Conservation (phyloP, 2,113 vertebrate species). For the Proterorhinus semilunaris region DNA sequence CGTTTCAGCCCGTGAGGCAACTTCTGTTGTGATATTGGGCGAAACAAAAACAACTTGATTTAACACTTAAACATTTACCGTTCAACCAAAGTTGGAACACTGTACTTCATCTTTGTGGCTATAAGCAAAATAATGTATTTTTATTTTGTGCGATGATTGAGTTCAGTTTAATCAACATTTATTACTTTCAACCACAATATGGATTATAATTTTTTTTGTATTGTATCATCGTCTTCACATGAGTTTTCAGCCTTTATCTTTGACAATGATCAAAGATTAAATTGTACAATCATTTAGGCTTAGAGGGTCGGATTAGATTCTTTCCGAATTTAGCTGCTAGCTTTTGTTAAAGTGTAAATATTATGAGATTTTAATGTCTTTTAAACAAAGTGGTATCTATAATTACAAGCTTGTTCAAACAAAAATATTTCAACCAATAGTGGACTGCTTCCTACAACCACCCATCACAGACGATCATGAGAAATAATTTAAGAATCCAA, state of each 20-base stretch:
- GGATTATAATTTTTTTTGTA: not conserved
- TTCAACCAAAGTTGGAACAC: constrained; percentile 62
- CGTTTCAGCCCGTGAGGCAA: not conserved
- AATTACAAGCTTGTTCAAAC: too few species aligned
- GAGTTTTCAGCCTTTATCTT: not conserved
- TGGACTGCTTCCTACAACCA: too few species aligned
- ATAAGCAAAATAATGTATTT: constrained; percentile 58
- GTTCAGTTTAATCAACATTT: constrained; percentile 16
- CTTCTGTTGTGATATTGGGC: too few species aligned
- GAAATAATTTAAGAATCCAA: too few species aligned
- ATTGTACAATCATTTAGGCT: not conserved
- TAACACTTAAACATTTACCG: not conserved
- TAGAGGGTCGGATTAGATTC: not conserved
- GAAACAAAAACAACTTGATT: too few species aligned
- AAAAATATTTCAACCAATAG: too few species aligned
- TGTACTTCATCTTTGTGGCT: constrained; percentile 50
- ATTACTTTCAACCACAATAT: not conserved
- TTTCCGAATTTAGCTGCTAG: not conserved
- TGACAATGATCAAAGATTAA: not conserved
- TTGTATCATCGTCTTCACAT: not conserved
- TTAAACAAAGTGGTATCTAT: not conserved
- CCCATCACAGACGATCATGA: too few species aligned
- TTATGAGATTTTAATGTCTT: constrained; percentile 12
- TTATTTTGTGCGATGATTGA: constrained; percentile 32
- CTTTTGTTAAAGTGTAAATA: constrained; percentile 8